Evolutionary conservation across 2,888 invertebrate genomes (phyloP), one percentile per base, ranked within the genome.

Genomic region (Tetragonisca angustula): DNA sequence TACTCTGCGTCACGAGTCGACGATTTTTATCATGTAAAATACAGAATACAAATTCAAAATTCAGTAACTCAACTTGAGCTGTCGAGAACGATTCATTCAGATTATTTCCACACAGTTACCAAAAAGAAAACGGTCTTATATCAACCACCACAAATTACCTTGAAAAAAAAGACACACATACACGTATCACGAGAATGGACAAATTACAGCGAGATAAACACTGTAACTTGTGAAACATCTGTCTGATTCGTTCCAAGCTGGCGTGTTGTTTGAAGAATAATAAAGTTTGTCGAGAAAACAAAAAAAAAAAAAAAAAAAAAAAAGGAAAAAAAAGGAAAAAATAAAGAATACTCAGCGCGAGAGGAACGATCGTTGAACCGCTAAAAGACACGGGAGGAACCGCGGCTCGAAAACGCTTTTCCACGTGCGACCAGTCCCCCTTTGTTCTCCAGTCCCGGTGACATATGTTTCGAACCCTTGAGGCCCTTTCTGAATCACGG

Each of bases 381-480:
- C 50, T 72, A 56, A 84, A 81, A 79, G 75, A 73, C 72, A 27
- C 72, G 36, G 70, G 70, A 62, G 64, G 73, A 75, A 64, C 77
- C 43, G 50, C 71, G 54, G 43, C 76, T 65, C 27, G 71, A 69
- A 43, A 83, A 80, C 85, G 75, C 68, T 76, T 76, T 76, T 79
- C 77, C 67, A 62, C 68, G 73, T 68, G 59, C 74, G 43, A 36
- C 67, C 24, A 21, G 24, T 21, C 4, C 77, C 79, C 79, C 82
- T 89, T 89, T 89, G 89, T 89, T 83, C 88, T 62, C 64, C 27
- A 62, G 73, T 27, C 72, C 52, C 73, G 67, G 78, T 88, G 89
- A 89, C 89, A 89, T 86, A 86, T 88, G 88, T 80, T 77, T 81
- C 81, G 76, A 81, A 79, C 81, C 79, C 82, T 87, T 82, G 56